Evolutionary conservation across 92 coral and sea anemone genomes (phyloP), one percentile per base, ranked within the genome.

Genomic region (Siderastrea radians): DNA sequence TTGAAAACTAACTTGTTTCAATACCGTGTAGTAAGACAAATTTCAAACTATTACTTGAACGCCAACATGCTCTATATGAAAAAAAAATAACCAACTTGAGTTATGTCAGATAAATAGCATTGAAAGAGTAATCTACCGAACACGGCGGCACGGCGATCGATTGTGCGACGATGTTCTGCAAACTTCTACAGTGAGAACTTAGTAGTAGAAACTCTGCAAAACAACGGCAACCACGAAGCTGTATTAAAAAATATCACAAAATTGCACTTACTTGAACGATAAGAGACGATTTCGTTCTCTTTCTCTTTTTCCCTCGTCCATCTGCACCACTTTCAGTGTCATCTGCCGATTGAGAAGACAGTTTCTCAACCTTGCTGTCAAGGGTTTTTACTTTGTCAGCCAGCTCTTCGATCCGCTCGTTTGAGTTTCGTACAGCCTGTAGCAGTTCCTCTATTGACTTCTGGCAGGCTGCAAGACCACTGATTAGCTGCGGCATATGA

Each of bases 381-480:
- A 74, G 63, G 78, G 63, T 47, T 2, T 53, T 74, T 55, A 74
- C 48, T 74, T 74, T 74, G 47, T n/a, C 63, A 1, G 78, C 7
- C 47, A 74, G 63, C 5, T 74, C 16, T 55, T 74, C 62, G 9
- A 74, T 74, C 51, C 64, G 51, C 47, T 74, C 78, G 51, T 19
- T 74, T 8, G 78, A 74, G 7, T 47, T 74, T 17, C 53, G 9
- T 54, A 74, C 78, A 19, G 61, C 4, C 63, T 74, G 45, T 48
- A 74, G 61, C 4, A 74, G 62, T 19, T 53, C 78, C 48, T 74
- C 62, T 3, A 74, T 16, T 51, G 78, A 6, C 9, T 11, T 74
- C 26, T 74, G 78, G 57, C 78, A 74, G 78, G 78, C 63, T 74
- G 78, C 48, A 74, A 74, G 78, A 19, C 78, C 78, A 53, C 63